Conservation (phyloP, 2,113 vertebrate genomes). For the Lophochroa leadbeateri region DNA sequence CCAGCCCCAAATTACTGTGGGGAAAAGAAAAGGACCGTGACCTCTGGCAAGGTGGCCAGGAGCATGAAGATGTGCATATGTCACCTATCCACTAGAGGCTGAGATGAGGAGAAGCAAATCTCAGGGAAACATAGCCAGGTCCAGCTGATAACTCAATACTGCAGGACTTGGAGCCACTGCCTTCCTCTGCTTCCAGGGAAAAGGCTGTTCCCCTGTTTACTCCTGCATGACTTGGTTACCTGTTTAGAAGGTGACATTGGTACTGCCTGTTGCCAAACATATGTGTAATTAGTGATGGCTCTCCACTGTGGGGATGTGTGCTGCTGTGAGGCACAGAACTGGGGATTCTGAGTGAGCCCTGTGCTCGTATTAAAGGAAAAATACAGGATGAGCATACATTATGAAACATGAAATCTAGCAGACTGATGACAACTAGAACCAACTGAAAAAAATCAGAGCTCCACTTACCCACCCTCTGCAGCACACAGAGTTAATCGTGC, state of each 20-base stretch:
- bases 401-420: neutral
- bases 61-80: neutral
- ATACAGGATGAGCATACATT: neutral
- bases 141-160: neutral
- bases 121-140: neutral
- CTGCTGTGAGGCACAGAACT: neutral
- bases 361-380: neutral
- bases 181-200: slow-evolving; percentile 12
- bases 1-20: neutral
- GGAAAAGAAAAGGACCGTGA: neutral
- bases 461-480: neutral
- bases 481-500: fast-evolving
- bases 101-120: neutral
- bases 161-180: neutral
- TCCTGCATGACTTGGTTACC: neutral
- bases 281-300: neutral
- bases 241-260: slow-evolving; percentile 20
- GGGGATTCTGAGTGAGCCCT: neutral
- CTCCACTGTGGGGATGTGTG: neutral
- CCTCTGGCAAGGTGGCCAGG: neutral
- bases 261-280: neutral
- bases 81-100: neutral
- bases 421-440: neutral
- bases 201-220: neutral
- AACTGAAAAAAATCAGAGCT: neutral